Evolutionary conservation across 2,888 invertebrate genomes (phyloP), one percentile per base, ranked within the genome.

Genomic region (Andrena fulva): DNA sequence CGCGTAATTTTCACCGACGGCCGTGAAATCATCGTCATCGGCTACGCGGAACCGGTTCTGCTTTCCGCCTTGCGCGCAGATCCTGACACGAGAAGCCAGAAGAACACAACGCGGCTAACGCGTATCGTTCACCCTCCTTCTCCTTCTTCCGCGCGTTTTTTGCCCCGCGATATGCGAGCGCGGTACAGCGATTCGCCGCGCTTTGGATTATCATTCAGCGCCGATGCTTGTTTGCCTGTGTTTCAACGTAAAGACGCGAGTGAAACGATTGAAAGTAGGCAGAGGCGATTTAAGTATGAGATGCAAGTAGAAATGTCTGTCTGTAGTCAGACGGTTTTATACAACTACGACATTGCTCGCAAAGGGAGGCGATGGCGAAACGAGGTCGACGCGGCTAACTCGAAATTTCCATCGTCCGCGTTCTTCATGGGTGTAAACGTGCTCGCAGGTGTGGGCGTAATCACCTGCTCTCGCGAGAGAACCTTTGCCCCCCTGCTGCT

Each of bases 361-460:
- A 16, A 42, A 42, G 42, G 42, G 42, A 42, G 16, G 5, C 5
- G 42, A 42, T 42, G 20, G 54, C 20, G 35, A 64, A 59, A 56
- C 72, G 52, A 52, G 72, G 2, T 54, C 42, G 60, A 8, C 12
- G n/a, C 29, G n/a, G 31, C 29, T 31, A 31, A 31, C 29, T n/a
- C 60, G 29, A 62, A 42, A 42, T 42, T 42, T 42, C 42, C 42
- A 5, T 64, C 24, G 10, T 52, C n/a, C 33, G 10, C 60, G 62
- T 73, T 72, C 62, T 70, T 66, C 54, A 66, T 35, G 77, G 52
- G 67, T 48, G 66, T 31, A 54, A 70, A 50, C 54, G 67, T 52
- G 63, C 64, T 63, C 77, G 88, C 90, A 89, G 89, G 89, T 89
- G 92, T 92, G 89, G 92, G 91, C 90, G 91, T 89, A 91, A 91